Evolutionary conservation across 2,888 invertebrate genomes (phyloP), one percentile per base, ranked within the genome.

Genomic region (Heliothis peltigera): DNA sequence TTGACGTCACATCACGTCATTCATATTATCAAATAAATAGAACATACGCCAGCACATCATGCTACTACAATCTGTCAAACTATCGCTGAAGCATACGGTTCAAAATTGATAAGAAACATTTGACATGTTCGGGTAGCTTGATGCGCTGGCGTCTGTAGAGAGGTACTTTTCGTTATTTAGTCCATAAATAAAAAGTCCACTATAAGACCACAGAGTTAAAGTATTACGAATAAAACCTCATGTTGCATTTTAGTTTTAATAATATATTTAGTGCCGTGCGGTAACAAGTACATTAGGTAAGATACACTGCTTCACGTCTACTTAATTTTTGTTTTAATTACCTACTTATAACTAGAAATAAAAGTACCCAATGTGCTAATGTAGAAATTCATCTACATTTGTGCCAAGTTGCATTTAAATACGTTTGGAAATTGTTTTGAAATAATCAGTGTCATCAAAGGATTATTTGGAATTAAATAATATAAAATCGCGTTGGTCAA

Each of bases 201-300:
- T 12, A 21, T 47, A 15, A 15, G 25, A 48, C 21, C 42, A 28
- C 8, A 1, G 28, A 10, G 19, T 17, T 22, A 25, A 58, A 63
- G 71, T 72, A 75, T 75, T 72, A 72, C 46, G 12, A 70, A 59
- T 76, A 76, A 72, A 76, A 72, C 72, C 64, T 76, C 76, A 64
- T 46, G 18, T 39, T 46, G 56, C 35, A 49, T 49, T 7, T 51
- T 70, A 54, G 15, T 43, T 21, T 51, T 49, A 8, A 22, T 75
- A 70, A 10, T 75, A 69, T 62, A 12, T 54, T 75, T 19, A 48
- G 42, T 67, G 17, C 35, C 35, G 17, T 25, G 56, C 43, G 49
- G 51, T 46, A 55, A 51, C 4, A 44, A 75, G 44, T 58, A 70
- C 47, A 70, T 58, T 51, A 32, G 51, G 28, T 43, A 15, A 54